Percentiles rank a stretch among this genome's conserved stretches.
These are phyloP conservation scores for Calycopis cecrops DNA, from an alignment of 1,140 invertebrate genomes.

Conservation along the genomic window DNA sequence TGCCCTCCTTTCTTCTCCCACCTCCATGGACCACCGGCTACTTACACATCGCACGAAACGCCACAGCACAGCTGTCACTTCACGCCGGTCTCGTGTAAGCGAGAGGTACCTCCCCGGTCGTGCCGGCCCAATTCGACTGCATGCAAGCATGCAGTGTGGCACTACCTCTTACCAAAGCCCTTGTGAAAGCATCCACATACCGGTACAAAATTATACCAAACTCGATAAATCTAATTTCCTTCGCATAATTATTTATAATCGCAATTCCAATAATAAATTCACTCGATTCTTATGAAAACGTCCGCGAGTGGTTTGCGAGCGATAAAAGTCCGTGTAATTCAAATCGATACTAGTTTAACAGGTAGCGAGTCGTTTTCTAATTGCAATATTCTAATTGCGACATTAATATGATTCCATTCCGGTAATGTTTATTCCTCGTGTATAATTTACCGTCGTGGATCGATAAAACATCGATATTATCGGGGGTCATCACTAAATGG, in stretches of 20 bases:
- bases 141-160: too few species aligned
- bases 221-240: too few species aligned
- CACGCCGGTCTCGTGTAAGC: too few species aligned
- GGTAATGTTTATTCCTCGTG: conserved; percentile 42
- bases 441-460: conserved; percentile 50
- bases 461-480: conserved; percentile 35
- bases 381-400: conserved; percentile 38
- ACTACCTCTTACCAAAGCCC: too few species aligned
- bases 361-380: conserved; percentile 21
- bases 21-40: too few species aligned
- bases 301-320: neutral
- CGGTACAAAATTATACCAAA: too few species aligned
- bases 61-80: too few species aligned
- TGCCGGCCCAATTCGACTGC: too few species aligned
- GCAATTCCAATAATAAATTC: neutral
- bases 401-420: conserved; percentile 40
- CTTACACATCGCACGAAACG: too few species aligned
- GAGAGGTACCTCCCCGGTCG: too few species aligned
- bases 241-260: neutral
- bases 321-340: conserved; percentile 6
- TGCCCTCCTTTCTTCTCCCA: too few species aligned
- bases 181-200: too few species aligned
- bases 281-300: conserved; percentile 1
- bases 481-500: conserved; percentile 20
- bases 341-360: conserved; percentile 25